These are phyloP conservation scores for Drosophila diplacantha DNA, from an alignment of 2,888 invertebrate genomes.

Conservation along the genomic window DNA sequence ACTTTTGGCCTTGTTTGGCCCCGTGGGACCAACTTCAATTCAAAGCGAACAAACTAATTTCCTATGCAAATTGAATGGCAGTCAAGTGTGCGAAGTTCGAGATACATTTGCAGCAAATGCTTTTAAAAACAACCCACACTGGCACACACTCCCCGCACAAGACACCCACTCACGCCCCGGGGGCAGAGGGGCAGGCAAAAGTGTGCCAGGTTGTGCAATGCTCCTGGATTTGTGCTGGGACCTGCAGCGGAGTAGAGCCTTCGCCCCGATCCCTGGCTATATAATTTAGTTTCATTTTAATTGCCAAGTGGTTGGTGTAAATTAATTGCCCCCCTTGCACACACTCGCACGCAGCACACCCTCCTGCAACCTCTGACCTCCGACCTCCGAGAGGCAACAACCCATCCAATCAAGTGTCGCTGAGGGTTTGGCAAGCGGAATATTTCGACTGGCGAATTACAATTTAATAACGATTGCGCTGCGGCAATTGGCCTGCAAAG, in stretches of 20 bases:
- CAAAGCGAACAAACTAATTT: slow-evolving; percentile 75
- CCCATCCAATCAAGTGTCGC: slow-evolving; percentile 27
- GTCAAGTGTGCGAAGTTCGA: slow-evolving; percentile 74
- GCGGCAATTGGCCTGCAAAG: slow-evolving; percentile 1
- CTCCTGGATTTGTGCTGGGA: slow-evolving; percentile 24
- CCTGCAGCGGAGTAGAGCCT: slow-evolving; percentile 9
- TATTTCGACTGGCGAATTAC: slow-evolving; percentile 34
- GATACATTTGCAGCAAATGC: slow-evolving; percentile 72
- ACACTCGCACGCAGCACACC: slow-evolving; percentile 1
- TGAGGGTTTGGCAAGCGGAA: slow-evolving; percentile 28
- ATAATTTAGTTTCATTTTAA: slow-evolving; percentile 72
- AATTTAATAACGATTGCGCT: slow-evolving; percentile 28
- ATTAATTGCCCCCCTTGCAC: slow-evolving; percentile 59
- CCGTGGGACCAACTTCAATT: slow-evolving; percentile 71
- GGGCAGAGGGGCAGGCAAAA: slow-evolving; percentile 25
- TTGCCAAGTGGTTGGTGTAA: slow-evolving; percentile 67
- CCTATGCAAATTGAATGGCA: slow-evolving; percentile 76
- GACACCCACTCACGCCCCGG: slow-evolving; percentile 3
- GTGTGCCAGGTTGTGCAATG: slow-evolving; percentile 48
- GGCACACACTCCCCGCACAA: not conserved
- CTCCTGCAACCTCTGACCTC: slow-evolving; percentile 11
- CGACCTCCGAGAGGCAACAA: slow-evolving; percentile 5
- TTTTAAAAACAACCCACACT: slow-evolving; percentile 60
- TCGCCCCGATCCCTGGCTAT: slow-evolving; percentile 32
- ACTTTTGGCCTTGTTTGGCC: slow-evolving; percentile 69